These are phyloP conservation scores for Erethizon dorsatum DNA, from an alignment of 2,797 vertebrate species.

Conservation along the genomic window DNA sequence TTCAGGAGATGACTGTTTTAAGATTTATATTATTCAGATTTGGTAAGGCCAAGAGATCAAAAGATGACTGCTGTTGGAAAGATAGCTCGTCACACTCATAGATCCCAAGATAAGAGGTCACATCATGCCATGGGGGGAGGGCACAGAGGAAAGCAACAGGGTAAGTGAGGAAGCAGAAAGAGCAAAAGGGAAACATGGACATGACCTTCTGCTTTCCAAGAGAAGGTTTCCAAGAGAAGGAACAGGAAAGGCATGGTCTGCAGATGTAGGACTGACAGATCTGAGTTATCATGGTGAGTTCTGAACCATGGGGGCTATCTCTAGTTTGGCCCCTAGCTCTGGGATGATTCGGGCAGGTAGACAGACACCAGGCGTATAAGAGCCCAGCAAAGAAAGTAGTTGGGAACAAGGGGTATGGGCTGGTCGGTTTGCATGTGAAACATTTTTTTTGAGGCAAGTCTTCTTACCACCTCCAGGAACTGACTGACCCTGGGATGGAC, in stretches of 20 bases:
- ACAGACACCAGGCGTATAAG: neutral
- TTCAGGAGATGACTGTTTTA: neutral
- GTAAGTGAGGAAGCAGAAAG: neutral
- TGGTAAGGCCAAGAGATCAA: neutral
- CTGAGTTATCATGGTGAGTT: neutral
- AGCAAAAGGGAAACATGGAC: neutral
- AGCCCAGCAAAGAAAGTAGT: neutral
- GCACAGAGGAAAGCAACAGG: neutral
- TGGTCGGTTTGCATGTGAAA: neutral
- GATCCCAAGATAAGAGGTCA: neutral
- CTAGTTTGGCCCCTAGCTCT: neutral
- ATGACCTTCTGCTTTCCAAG: neutral
- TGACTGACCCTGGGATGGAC: neutral
- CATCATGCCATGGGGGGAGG: accelerated
- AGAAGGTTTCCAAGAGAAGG: neutral
- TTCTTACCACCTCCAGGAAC: neutral
- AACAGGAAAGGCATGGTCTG: neutral
- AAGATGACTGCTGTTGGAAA: neutral
- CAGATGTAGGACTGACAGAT: neutral
- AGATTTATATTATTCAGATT: neutral
- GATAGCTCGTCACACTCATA: neutral
- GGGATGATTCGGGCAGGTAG: neutral
- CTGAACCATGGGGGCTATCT: too few relatives aligned
- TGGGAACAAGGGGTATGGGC: neutral
- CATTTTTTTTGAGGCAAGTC: neutral